These are phyloP conservation scores for Enhydra lutris DNA, from an alignment of 2,113 vertebrate genomes.

Conservation along the genomic window DNA sequence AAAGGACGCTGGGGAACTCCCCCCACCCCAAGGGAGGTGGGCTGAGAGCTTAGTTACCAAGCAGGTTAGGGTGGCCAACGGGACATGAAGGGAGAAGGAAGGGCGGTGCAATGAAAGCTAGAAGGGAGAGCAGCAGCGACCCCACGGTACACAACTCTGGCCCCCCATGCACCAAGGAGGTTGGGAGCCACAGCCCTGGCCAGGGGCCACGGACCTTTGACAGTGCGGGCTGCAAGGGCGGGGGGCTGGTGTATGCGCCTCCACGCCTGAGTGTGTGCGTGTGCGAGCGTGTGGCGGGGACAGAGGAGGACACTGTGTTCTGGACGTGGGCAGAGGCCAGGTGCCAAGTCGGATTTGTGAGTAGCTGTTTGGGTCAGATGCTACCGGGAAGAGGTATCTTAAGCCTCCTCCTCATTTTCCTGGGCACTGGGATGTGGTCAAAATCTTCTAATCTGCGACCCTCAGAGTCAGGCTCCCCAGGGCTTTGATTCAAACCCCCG, in stretches of 20 bases:
- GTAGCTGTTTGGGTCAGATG: constrained; percentile 54
- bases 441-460: not conserved
- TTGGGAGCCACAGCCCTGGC: not conserved
- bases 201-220: not conserved
- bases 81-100: not conserved
- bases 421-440: constrained; percentile 1
- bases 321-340: constrained; percentile 70
- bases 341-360: constrained; percentile 67
- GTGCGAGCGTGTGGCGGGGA: constrained; percentile 60
- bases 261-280: constrained; percentile 62
- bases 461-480: not conserved
- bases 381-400: constrained; percentile 41
- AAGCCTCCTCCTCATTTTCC: not conserved
- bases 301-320: constrained; percentile 74
- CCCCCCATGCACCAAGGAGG: not conserved
- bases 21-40: not conserved
- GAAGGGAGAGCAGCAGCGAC: not conserved
- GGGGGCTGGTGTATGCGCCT: constrained; percentile 42
- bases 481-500: not conserved
- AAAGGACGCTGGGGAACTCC: constrained; percentile 52
- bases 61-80: not conserved
- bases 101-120: not conserved
- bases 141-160: not conserved
- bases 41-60: not conserved
- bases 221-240: not conserved